Base-by-base conservation (phyloP, 2,888 invertebrate genomes). In the Kryphioiulus occultus region DNA sequence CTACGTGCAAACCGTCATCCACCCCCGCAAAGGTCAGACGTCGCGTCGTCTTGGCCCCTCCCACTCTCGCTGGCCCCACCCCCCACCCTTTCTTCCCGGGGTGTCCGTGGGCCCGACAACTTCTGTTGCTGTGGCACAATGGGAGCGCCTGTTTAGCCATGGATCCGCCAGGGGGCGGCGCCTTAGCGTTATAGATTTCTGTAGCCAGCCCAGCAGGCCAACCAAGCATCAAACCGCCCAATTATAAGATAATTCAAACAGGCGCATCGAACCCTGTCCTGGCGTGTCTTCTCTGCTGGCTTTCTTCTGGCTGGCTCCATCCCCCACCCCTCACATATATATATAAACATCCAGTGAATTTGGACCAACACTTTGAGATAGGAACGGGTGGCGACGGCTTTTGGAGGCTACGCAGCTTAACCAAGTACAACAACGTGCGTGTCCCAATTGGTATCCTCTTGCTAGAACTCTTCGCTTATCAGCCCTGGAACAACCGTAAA, bases 221-320 rank as follows among this genome's bases (percentile, higher is more conserved):
- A 84, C 84, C 84, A 35, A 84, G 39, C 84, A 84, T 84, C 84
- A 84, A 84, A 84, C 84, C 84, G 84, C 42, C 84, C 84, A 84
- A 84, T 84, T 84, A 84, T 84, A 42, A 84, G 42, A 42, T 84
- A 84, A 84, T 84, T 84, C 84, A 84, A 84, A 84, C 84, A 84
- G 84, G 42, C 84, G 84, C 39, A 42, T 84, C 35, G 84, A 42
- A 84, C 84, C 84, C 17, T 83, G 83, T 39, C 83, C 83, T 19
- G 19, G 83, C 83, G 12, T 59, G 59, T 59, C 59, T 68, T 68
- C n/a, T 68, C 68, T 26, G 1, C 26, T 12, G 22, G 59, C 59
- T 7, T 68, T n/a, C 26, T 68, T 68, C 26, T 68, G 68, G 68
- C 68, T 68, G 68, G 68, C 68, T 68, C 26, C 9, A 22, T 59